phyloP scores from a whole-genome alignment of 2,797 vertebrate genomes.

The Anabas testudineus region DNA sequence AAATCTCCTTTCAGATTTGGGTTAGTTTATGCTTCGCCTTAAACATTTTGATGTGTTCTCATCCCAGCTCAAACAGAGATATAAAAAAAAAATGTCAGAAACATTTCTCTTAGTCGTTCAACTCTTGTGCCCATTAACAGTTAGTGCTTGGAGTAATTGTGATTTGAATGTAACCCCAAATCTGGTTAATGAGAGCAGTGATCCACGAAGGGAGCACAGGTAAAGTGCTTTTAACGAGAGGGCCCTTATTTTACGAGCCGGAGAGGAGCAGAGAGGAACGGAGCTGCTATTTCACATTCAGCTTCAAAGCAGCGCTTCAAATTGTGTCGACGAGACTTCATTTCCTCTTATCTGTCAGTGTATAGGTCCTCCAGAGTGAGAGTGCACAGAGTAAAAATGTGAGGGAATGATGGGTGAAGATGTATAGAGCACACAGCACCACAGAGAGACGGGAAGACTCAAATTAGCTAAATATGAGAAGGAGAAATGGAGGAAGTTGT shows the following conservation, averaged over 20 bases:
- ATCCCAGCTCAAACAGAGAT: slow-evolving; percentile 58
- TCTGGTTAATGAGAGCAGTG: slow-evolving; percentile 82
- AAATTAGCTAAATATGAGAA: slow-evolving; percentile 78
- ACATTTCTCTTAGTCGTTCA: slow-evolving; percentile 80
- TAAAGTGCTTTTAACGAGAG: slow-evolving; percentile 85
- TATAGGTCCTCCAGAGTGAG: slow-evolving; percentile 81
- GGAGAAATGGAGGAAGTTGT: slow-evolving; percentile 76
- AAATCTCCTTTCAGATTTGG: slow-evolving; percentile 62
- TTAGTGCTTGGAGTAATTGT: slow-evolving; percentile 79
- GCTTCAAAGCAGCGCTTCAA: slow-evolving; percentile 84
- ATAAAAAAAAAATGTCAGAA: slow-evolving; percentile 80
- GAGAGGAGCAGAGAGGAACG: slow-evolving; percentile 71
- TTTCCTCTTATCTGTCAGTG: slow-evolving; percentile 83
- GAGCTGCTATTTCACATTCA: slow-evolving; percentile 76
- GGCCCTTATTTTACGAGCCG: slow-evolving; percentile 79
- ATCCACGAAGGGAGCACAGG: slow-evolving; percentile 81
- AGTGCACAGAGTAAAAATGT: slow-evolving; percentile 77
- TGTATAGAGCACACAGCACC: slow-evolving; percentile 71
- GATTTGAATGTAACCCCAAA: slow-evolving; percentile 82
- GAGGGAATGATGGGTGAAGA: slow-evolving; percentile 78
- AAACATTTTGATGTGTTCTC: slow-evolving; percentile 71
- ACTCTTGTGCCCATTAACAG: slow-evolving; percentile 78
- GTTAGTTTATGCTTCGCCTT: slow-evolving; percentile 74
- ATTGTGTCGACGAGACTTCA: slow-evolving; percentile 81
- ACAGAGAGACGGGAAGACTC: slow-evolving; percentile 70